Percentiles rank a stretch among this genome's conserved stretches.
phyloP scores from a whole-genome alignment of 1,140 invertebrate genomes.

The Bombus confusus region DNA sequence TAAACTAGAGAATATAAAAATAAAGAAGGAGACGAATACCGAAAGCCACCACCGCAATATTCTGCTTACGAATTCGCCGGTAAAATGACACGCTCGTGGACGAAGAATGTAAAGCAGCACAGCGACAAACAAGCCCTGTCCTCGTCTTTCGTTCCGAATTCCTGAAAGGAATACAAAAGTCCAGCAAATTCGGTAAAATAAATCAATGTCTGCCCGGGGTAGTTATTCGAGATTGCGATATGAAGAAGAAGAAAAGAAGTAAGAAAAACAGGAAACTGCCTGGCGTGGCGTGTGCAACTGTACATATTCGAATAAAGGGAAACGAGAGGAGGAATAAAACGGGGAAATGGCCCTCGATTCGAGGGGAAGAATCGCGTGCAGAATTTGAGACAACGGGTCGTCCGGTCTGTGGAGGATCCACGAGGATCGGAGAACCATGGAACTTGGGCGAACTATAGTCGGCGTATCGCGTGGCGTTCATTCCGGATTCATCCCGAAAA shows the following conservation, averaged over 20 bases:
- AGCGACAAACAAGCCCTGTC: background rate
- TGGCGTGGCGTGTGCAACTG: too few relatives aligned
- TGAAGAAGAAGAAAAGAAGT: background rate
- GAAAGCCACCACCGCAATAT: background rate
- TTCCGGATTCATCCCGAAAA: slow-evolving; percentile 62
- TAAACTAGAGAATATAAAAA: background rate
- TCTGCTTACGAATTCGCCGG: background rate
- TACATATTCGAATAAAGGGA: too few relatives aligned
- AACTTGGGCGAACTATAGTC: background rate
- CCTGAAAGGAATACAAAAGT: background rate
- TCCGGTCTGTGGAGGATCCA: background rate
- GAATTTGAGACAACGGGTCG: too few relatives aligned
- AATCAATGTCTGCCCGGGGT: background rate
- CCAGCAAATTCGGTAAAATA: background rate
- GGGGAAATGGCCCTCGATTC: too few relatives aligned
- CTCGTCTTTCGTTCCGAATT: background rate
- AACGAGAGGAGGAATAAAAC: too few relatives aligned
- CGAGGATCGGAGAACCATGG: background rate
- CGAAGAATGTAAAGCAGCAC: background rate
- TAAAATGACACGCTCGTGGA: background rate
- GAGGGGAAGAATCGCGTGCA: too few relatives aligned
- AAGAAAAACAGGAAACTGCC: background rate
- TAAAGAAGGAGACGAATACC: background rate
- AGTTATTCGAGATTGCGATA: background rate
- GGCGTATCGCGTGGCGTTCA: slow-evolving; percentile 31